Percentiles rank a stretch among this genome's conserved stretches.
These are phyloP conservation scores for Drosophila bipectinata DNA, from an alignment of 1,140 invertebrate genomes.

Conservation along the genomic window DNA sequence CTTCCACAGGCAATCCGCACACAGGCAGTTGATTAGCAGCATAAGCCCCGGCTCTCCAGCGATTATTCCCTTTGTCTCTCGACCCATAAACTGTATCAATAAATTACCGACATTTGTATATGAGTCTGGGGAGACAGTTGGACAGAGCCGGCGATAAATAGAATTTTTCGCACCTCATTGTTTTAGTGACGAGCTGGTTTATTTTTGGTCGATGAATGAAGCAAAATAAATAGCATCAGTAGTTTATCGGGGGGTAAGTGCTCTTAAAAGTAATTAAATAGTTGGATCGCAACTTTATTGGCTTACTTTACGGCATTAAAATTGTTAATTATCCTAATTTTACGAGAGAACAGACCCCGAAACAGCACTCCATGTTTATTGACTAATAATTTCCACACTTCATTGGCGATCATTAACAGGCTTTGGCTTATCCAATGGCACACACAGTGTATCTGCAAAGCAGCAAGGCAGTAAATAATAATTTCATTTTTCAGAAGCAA, in stretches of 20 bases:
- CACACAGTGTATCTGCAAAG: background rate
- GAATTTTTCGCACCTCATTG: slow-evolving; percentile 48
- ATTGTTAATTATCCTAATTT: slow-evolving; percentile 26
- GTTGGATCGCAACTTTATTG: background rate
- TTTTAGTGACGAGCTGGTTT: slow-evolving; percentile 5
- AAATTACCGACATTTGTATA: slow-evolving; percentile 45
- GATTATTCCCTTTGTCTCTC: slow-evolving; percentile 20
- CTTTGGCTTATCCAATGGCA: slow-evolving; percentile 5
- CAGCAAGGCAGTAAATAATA: slow-evolving; percentile 11
- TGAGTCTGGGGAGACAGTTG: slow-evolving; percentile 15
- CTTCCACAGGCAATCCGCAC: slow-evolving; percentile 39
- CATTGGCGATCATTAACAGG: slow-evolving; percentile 13
- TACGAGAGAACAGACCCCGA: slow-evolving; percentile 13
- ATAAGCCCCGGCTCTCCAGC: slow-evolving; percentile 23
- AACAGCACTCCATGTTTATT: slow-evolving; percentile 24
- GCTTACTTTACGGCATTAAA: background rate
- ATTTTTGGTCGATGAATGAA: background rate
- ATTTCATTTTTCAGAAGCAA: slow-evolving; percentile 36
- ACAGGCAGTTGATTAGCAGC: slow-evolving; percentile 61
- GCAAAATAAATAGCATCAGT: no score
- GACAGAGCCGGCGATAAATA: slow-evolving; percentile 52
- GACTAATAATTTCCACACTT: slow-evolving; percentile 24
- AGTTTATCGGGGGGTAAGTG: background rate
- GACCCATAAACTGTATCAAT: slow-evolving; percentile 51
- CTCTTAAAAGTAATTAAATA: background rate